phyloP scores from a whole-genome alignment of 2,113 vertebrate species.

The Anhinga rufa region DNA sequence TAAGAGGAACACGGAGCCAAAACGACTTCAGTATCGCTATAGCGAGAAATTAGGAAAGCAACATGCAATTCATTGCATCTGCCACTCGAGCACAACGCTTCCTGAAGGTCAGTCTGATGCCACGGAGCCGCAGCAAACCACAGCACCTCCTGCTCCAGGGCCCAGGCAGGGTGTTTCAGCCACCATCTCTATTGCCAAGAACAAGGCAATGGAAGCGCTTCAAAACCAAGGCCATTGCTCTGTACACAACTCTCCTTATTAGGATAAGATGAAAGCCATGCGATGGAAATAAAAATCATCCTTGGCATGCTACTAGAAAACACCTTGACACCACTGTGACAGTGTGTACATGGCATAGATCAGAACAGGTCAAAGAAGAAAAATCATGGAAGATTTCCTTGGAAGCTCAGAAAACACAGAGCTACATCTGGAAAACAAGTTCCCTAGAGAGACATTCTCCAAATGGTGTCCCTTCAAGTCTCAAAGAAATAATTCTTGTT shows the following conservation, averaged over 20 bases:
- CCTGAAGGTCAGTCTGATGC: neutral
- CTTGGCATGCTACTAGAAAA: neutral
- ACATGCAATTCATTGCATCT: neutral
- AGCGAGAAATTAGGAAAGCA: neutral
- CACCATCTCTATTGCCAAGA: neutral
- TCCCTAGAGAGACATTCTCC: neutral
- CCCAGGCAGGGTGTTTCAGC: neutral
- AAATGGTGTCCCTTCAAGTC: neutral
- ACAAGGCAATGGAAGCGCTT: neutral
- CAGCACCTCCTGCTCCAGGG: neutral
- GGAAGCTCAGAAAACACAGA: neutral
- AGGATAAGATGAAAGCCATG: neutral
- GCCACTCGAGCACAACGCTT: neutral
- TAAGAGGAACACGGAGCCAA: neutral
- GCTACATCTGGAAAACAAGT: neutral
- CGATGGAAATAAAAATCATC: neutral
- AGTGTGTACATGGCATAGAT: fast-evolving
- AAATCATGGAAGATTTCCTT: neutral
- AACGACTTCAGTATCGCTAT: neutral
- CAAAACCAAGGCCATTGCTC: neutral
- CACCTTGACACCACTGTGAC: neutral
- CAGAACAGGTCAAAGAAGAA: neutral
- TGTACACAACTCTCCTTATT: neutral
- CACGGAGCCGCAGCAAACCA: neutral
- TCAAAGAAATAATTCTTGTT: neutral